Base-by-base conservation (phyloP, 2,113 vertebrate species). In the Tupaia tana region DNA sequence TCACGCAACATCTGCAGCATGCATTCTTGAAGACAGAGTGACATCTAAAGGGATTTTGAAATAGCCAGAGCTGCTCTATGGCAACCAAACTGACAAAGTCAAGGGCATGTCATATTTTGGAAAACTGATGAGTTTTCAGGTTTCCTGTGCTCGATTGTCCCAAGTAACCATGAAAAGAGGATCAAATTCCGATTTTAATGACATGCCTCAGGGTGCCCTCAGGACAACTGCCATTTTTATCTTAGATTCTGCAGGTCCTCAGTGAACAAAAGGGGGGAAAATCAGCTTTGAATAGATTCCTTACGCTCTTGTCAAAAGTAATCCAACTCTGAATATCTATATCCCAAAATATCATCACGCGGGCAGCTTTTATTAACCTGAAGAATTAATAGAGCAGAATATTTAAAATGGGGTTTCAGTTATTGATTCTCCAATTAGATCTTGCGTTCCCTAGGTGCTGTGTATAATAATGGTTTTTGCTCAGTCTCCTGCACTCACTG, bases 161-260 rank as follows among this genome's bases (percentile, higher is more conserved):
- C 98, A 98, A 99, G 99, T 98, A 98, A 98, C 98, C 98, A 98
- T 99, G 98, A 99, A 99, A 98, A 98, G 98, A 99, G 99, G 99
- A 99, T 99, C 99, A 99, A 99, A 99, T 99, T 99, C 99, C 97
- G 97, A 98, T 99, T 99, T 99, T 99, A 99, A 99, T 99, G 99
- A 99, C 99, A 99, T 99, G 99, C 99, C 99, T 98, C 98, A 95
- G 99, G 99, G 99, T 99, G 99, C 99, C 99, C 99, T 98, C 98
- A 99, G 99, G 99, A 99, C 98, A 99, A 99, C 98, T 99, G 98
- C 98, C 98, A 99, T 99, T 99, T 99, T 99, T 99, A 99, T 99
- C 99, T 99, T 98, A 98, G 98, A 99, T 99, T 98, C 98, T 98
- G 98, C 98, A 98, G 98, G 98, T 98, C 98, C 97, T 98, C 96